Evolutionary conservation across 2,113 vertebrate species (phyloP).

Genomic region (Morone chrysops): DNA sequence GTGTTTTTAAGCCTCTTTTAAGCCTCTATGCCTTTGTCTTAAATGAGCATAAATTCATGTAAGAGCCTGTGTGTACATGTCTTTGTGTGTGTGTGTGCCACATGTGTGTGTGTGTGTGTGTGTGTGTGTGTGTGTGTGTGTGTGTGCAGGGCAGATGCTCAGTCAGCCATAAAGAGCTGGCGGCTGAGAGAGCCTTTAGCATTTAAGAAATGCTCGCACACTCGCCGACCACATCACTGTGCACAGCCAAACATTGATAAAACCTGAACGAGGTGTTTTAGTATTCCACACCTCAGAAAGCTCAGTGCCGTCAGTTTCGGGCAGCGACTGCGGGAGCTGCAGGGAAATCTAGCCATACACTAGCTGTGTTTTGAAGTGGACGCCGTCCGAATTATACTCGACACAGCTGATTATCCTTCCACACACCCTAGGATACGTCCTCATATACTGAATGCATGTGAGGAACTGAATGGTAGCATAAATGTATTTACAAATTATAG

Average conservation of each 20-base stretch:
- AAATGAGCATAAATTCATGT: conserved; percentile 29
- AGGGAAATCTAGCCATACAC: conserved; percentile 3
- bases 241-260: conserved; percentile 43
- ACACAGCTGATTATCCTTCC: conserved; percentile 51
- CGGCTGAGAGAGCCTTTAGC: conserved; percentile 34
- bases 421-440: conserved; percentile 35
- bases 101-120: neutral
- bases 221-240: neutral
- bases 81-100: conserved; percentile 4
- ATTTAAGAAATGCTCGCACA: conserved; percentile 27
- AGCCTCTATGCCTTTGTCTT: conserved; percentile 40
- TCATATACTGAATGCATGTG: conserved; percentile 10
- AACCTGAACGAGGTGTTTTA: conserved; percentile 43
- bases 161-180: conserved; percentile 39
- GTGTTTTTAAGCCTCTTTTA: conserved; percentile 44
- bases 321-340: conserved; percentile 17
- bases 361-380: conserved; percentile 40
- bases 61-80: neutral
- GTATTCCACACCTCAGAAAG: conserved; percentile 48
- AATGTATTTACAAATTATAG: neutral
- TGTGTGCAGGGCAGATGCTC: conserved; percentile 21
- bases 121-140: neutral
- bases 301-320: conserved; percentile 11
- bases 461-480: neutral
- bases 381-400: conserved; percentile 48